Conservation (phyloP, 2,113 vertebrate species). For the Tychaedon coryphoeus region DNA sequence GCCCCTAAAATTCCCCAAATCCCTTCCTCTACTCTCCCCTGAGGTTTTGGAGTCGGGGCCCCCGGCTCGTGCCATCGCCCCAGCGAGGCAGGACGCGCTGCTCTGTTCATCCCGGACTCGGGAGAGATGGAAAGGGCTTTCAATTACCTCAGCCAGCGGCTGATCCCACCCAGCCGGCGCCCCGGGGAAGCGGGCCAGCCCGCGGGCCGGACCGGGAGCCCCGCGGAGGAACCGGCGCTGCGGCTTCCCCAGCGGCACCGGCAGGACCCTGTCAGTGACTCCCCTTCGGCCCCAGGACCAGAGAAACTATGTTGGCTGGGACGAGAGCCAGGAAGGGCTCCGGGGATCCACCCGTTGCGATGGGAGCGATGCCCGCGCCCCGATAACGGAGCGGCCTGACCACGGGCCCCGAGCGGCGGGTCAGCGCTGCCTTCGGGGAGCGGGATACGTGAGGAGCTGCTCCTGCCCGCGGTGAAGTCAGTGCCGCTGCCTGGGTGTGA, state of each 20-base stretch:
- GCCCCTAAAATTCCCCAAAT: background rate
- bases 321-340: background rate
- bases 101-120: background rate
- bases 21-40: background rate
- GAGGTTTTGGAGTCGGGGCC: background rate
- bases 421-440: conserved; percentile 45
- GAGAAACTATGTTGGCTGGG: background rate
- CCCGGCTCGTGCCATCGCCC: background rate
- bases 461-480: conserved; percentile 60
- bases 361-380: background rate
- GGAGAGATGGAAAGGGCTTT: background rate
- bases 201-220: background rate
- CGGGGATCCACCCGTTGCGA: background rate
- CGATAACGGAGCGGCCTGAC: conserved; percentile 5
- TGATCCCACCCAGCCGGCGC: conserved; percentile 30
- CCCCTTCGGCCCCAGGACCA: background rate
- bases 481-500: conserved; percentile 60
- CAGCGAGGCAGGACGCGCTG: background rate
- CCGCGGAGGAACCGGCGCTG: accelerated
- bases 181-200: background rate
- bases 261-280: background rate
- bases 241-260: background rate
- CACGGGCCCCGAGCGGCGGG: background rate
- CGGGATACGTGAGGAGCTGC: conserved; percentile 49
- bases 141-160: conserved; percentile 12